Conservation (phyloP, 1,140 invertebrate genomes). For the Venustaconcha ellipsiformis region DNA sequence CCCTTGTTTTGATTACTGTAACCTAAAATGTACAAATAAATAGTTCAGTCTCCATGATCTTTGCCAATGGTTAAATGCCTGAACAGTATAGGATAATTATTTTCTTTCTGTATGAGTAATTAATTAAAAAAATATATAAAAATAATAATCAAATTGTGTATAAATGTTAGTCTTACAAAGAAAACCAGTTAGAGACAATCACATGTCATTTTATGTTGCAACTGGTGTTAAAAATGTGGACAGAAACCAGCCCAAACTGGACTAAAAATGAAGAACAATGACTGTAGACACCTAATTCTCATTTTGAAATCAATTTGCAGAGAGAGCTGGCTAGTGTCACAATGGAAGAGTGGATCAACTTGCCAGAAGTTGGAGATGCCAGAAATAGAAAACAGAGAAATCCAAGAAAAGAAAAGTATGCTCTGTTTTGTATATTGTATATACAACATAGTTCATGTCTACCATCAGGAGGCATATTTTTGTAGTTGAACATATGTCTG, state of each 20-base stretch:
- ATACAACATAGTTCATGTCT: too few species aligned
- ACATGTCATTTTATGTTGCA: not conserved
- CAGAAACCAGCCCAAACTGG: too few species aligned
- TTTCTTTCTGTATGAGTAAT: too few species aligned
- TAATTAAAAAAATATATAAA: too few species aligned
- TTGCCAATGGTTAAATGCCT: too few species aligned
- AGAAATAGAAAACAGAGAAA: conserved; percentile 97
- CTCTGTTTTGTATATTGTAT: not conserved
- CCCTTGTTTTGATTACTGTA: too few species aligned
- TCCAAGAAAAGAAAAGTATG: conserved; percentile 88
- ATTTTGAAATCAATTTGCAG: conserved; percentile 41
- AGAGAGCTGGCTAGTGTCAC: conserved; percentile 85
- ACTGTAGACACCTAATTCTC: not conserved
- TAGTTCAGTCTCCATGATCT: too few species aligned
- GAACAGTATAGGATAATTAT: too few species aligned
- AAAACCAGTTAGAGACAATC: not conserved
- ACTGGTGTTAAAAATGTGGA: not conserved
- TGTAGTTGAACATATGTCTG: too few species aligned
- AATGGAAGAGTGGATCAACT: conserved; percentile 95
- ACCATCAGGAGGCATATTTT: too few species aligned
- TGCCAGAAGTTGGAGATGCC: conserved; percentile 99
- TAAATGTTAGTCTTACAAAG: not conserved
- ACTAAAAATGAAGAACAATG: not conserved
- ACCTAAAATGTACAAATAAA: too few species aligned
- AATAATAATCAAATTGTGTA: too few species aligned